Evolutionary conservation across 2,888 invertebrate genomes (phyloP), one percentile per base, ranked within the genome.

Genomic region (Drosophila bunnanda): DNA sequence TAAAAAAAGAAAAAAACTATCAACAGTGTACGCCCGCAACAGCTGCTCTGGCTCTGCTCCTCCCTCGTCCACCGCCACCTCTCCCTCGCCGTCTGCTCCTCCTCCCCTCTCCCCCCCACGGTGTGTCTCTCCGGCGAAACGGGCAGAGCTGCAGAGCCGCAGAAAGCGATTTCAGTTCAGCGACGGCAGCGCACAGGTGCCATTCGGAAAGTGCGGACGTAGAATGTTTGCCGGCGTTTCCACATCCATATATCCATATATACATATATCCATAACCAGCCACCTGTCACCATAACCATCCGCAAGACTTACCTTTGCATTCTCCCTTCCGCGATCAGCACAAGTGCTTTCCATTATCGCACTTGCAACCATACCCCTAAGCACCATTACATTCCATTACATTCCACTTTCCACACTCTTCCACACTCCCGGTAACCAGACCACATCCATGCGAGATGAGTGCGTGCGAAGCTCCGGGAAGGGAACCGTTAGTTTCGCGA

Each of bases 121-220:
- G 25, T 25, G n/a, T 52, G 22, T 28, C 48, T 36, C 50, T 28
- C n/a, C 65, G 25, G 25, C 13, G 48, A 41, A 64, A 64, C 50
- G 44, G 34, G 41, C 64, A 50, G 61, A 59, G 65, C 65, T 65
- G 64, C 67, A 67, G 67, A 69, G 69, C 56, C 69, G 32, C 67
- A 67, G 67, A 65, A 65, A 65, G 65, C 64, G 64, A 65, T 65
- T 65, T 65, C 82, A 82, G 82, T 82, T 85, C 60, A 82, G 71
- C 88, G 80, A 82, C 86, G 86, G 82, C 88, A 85, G 86, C 82
- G 86, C 64, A 86, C 82, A 82, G 88, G 82, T 82, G 88, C 86
- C 82, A 88, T 82, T 88, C 85, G 88, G 86, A 86, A 80, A 80
- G 87, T 83, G 87, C 81, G 81, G 83, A 81, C 80, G 80, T 59